Base-by-base conservation (phyloP, 2,888 invertebrate genomes). In the Philaethria dido region DNA sequence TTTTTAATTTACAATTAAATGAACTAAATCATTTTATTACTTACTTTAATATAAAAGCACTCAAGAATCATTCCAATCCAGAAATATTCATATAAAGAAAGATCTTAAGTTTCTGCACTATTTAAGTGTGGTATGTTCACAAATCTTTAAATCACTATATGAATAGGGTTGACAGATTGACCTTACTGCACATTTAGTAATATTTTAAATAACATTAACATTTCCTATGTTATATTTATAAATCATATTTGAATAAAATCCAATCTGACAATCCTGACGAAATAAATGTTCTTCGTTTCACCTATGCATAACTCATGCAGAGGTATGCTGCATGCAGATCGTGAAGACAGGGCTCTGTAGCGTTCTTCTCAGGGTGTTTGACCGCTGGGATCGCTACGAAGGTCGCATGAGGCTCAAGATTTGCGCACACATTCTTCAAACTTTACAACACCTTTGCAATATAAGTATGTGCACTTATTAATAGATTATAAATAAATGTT, bases 311-410 rank as follows among this genome's bases (percentile, higher is more conserved):
- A 89, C 89, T 89, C 85, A 89, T 83, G 86, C 90, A 95, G 94
- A 93, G 87, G 87, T 93, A 78, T 94, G 94, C 90, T 94, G 94
- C 86, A 93, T 92, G 83, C 94, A 94, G 87, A 93, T 94, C 80
- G 93, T 94, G 77, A 94, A 94, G 89, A 92, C 93, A 77, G 94
- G 94, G 73, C 89, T 94, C 74, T 90, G 93, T 77, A 87, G 88
- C 78, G 87, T 93, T 74, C 83, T 95, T 69, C 90, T 94, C 81
- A 88, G 94, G 72, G 92, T 94, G 77, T 94, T 95, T 85, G 94
- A 94, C 80, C 89, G 94, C 47, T 94, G 94, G 94, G 94, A 94
- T 72, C 93, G 93, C 79, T 94, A 93, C 83, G 94, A 94, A 76
- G 94, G 94, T 11, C 94, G 93, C 81, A 92, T 94, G 86, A 89